Percentiles rank a stretch among this genome's conserved stretches.
Conservation (phyloP, 1,140 invertebrate genomes). For the Maniola jurtina region DNA sequence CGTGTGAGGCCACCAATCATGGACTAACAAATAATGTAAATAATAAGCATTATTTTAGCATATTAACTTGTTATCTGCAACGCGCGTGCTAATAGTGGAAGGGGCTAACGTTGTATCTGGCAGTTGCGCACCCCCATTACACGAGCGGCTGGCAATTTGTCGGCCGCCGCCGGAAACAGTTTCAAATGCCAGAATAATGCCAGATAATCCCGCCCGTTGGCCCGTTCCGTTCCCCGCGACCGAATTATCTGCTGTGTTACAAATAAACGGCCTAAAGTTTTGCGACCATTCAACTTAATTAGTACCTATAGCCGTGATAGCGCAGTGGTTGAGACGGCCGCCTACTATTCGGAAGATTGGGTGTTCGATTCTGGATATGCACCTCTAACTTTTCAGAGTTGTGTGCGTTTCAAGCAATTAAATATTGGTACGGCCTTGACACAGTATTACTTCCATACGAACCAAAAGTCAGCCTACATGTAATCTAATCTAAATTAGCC, state of each 20-base stretch:
- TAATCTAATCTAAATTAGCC: too few species aligned
- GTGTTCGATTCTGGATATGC: too few species aligned
- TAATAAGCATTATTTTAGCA: too few species aligned
- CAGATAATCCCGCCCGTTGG: constrained; percentile 1
- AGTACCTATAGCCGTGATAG: neutral
- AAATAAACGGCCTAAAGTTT: constrained; percentile 9
- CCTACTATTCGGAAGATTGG: neutral
- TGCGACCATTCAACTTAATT: neutral
- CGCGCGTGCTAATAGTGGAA: neutral
- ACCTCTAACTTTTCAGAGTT: too few species aligned
- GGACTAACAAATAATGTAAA: too few species aligned
- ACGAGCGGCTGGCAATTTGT: neutral
- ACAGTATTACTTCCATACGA: too few species aligned
- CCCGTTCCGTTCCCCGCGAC: neutral
- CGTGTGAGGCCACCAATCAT: too few species aligned
- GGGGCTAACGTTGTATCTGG: neutral
- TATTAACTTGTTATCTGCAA: neutral
- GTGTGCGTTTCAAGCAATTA: too few species aligned
- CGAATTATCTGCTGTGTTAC: neutral
- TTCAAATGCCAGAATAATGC: constrained; percentile 1
- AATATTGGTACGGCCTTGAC: too few species aligned
- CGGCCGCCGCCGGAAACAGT: neutral
- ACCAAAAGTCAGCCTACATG: too few species aligned
- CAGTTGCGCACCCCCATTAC: constrained; percentile 3
- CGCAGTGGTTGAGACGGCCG: too few species aligned